Evolutionary conservation across 2,888 invertebrate species (phyloP), one percentile per base, ranked within the genome.

Genomic region (Cantharis rustica): DNA sequence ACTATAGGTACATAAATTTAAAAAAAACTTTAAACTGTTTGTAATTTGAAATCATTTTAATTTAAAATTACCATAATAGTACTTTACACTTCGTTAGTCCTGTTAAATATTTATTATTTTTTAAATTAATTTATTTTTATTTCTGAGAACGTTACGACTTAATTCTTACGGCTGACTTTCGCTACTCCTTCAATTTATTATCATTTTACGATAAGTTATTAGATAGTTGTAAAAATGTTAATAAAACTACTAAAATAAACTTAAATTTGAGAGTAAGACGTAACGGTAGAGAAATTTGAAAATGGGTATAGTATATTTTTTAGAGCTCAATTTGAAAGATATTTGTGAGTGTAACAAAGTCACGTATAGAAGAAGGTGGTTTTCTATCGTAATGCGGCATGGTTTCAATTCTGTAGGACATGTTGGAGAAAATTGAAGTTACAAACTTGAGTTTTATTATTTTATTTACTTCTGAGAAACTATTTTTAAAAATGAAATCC

Each of bases 401-500:
- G 74, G 71, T 47, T 74, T 71, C 77, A 77, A 77, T 74, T 77
- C 73, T 31, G 69, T 26, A 77, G 74, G 77, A 77, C 74, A 69
- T 74, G 74, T 77, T 77, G 77, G 66, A 69, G 77, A 69, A 77
- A 77, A 74, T 77, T 74, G 74, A 73, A 74, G 72, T 74, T 74
- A 73, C 69, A 72, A 74, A 75, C 77, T 73, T 72, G 77, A 70
- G 74, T 77, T 47, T 47, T 47, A 47, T 47, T 47, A 47, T 7
- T 47, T 47, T 47, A 47, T 47, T 74, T 77, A 77, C 72, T 71
- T 66, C 63, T 75, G 74, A 69, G 64, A 71, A 74, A 74, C 68
- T 71, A 69, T 77, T 74, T 27, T 72, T 66, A 71, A 68, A 68
- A 31, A 69, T 62, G n/a, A 47, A 71, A 77, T 77, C 69, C 69